Base-by-base conservation (phyloP, 2,113 vertebrate species). In the Gobio gobio region DNA sequence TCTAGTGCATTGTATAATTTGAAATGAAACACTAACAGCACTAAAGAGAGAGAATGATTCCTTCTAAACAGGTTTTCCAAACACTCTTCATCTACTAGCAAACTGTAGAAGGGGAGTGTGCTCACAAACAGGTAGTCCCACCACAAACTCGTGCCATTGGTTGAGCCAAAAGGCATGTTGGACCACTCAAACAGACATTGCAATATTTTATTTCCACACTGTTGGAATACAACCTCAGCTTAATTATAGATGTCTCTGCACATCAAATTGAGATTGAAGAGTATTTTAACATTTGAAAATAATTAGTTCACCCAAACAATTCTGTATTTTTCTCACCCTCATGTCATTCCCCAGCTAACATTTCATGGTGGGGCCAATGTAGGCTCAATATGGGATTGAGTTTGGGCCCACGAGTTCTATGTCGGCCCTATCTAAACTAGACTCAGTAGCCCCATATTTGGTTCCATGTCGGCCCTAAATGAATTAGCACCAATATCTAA, bases 31-130 rank as follows among this genome's bases (percentile, higher is more conserved):
- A 51, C n/a, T 18, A 51, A 26, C 6, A 3, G 0, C 45, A 76
- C 73, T 24, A 51, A 29, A 49, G 16, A n/a, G n/a, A 75, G 29
- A 40, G 5, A 73, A 47, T 73, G 1, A 45, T 73, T 73, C 20
- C 70, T 45, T 47, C 70, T 43, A 47, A 73, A 73, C 22, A 45
- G 40, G 70, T 73, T 73, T 73, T 33, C 18, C 66, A 70, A 70
- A 70, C 36, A 70, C 36, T 43, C 36, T 36, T 10, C 73, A 18
- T 75, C 24, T 75, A 47, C 73, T 29, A 51, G 51, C n/a, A 29
- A 24, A 49, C 72, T 24, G 10, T 51, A 18, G 47, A 45, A 1
- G 12, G 40, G 22, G 40, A 20, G 24, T 54, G 24, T 76, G 73
- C 14, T 54, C 73, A 18, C n/a, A 54, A 75, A 49, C 43, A 75